Evolutionary conservation across 2,888 invertebrate species (phyloP), one percentile per base, ranked within the genome.

Genomic region (Latrodectus hesperus): DNA sequence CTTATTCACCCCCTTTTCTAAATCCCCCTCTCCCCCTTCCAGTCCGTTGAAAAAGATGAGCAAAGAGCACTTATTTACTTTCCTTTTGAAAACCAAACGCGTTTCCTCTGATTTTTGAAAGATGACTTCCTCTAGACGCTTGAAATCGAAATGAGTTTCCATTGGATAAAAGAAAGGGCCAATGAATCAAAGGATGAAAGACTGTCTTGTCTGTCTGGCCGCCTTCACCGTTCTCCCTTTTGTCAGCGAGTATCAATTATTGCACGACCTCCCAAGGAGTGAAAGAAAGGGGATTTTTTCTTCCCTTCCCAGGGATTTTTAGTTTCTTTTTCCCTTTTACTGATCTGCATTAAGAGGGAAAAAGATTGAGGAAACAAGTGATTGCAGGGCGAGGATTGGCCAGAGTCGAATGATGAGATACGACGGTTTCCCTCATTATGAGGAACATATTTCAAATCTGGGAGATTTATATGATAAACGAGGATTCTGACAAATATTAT

Each of bases 231-330:
- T 81, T 72, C 81, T 65, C 72, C 67, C 51, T 81, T 70, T 74
- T 81, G 81, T 81, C 81, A 81, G 81, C 53, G 73, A 49, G 81
- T 81, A 81, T 81, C 81, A 81, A 81, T 81, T 81, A 81, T 81
- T 60, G 55, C 51, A 22, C 51, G 81, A 81, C 81, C 81, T 74
- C 81, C 81, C 81, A 81, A 73, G 81, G 67, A 64, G 81, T 64
- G 16, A 12, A 38, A 38, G 38, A 38, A 38, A 38, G 49, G 60
- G 71, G 16, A 52, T 78, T 52, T 38, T 70, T 26, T 38, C 5
- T 49, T 64, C 51, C 22, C n/a, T 51, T 16, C 12, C 12, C 6
- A 60, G 60, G 60, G 60, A 60, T 60, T 60, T 60, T 60, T 60
- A n/a, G 60, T 16, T n/a, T 60, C 60, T 60, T 60, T 60, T 60